These are phyloP conservation scores for Mungos mungo DNA, from an alignment of 2,113 vertebrate species.

Conservation along the genomic window DNA sequence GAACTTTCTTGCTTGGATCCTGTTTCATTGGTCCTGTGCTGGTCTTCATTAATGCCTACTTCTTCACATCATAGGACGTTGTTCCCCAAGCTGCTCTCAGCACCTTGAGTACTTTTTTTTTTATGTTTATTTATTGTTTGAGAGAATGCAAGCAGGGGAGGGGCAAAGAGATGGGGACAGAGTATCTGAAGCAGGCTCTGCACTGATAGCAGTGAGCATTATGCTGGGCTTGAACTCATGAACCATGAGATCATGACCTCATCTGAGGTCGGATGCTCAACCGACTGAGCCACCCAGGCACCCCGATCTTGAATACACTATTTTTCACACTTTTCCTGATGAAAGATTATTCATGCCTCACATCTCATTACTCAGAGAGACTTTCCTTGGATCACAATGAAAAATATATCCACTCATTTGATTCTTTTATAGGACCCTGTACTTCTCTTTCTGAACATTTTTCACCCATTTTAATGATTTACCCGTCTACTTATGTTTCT, in stretches of 20 bases:
- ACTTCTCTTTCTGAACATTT: neutral
- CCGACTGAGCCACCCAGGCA: too few species aligned
- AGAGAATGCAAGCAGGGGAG: too few species aligned
- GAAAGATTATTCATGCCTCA: neutral
- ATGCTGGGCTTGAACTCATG: too few species aligned
- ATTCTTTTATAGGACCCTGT: neutral
- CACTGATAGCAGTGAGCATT: too few species aligned
- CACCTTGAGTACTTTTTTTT: neutral
- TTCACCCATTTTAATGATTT: neutral
- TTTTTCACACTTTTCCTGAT: neutral
- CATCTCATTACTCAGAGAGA: neutral
- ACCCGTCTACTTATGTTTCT: neutral
- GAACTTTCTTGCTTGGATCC: neutral
- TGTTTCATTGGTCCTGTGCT: neutral
- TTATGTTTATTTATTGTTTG: too few species aligned
- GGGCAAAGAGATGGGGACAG: too few species aligned
- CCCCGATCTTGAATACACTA: neutral
- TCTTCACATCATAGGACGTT: neutral
- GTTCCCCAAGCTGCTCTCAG: neutral
- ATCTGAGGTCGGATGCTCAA: too few species aligned
- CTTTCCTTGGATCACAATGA: neutral
- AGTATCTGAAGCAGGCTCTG: too few species aligned
- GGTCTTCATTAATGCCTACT: accelerated
- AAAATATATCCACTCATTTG: neutral
- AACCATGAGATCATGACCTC: too few species aligned